Percentiles rank a stretch among this genome's conserved stretches.
phyloP scores from a whole-genome alignment of 2,113 vertebrate genomes.

The Alligator sinensis region DNA sequence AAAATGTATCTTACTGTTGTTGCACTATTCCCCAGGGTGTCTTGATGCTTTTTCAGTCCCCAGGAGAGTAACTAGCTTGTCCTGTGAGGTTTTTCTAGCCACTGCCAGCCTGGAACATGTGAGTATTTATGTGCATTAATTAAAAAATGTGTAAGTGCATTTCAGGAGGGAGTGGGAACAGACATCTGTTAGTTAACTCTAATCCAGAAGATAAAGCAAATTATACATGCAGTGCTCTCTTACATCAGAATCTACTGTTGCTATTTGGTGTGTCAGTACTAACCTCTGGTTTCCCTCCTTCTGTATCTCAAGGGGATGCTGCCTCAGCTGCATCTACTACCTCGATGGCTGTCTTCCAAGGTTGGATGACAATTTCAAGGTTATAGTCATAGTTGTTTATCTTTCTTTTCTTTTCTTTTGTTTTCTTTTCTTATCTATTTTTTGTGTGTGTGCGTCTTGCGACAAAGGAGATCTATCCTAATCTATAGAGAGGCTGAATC shows the following conservation, averaged over 20 bases:
- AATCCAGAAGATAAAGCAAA: conserved; percentile 25
- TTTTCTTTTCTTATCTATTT: conserved; percentile 16
- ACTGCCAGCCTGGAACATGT: not conserved
- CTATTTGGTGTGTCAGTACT: not conserved
- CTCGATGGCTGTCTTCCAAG: conserved; percentile 48
- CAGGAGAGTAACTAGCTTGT: not conserved
- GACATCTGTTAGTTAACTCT: not conserved
- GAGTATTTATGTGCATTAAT: not conserved
- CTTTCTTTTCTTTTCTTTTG: not conserved
- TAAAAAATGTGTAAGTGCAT: not conserved
- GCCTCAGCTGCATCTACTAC: conserved; percentile 12
- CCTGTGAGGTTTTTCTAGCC: not conserved
- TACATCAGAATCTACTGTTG: not conserved
- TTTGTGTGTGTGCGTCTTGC: not conserved
- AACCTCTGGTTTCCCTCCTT: conserved; percentile 49
- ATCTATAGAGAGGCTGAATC: conserved; percentile 51
- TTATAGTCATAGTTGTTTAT: not conserved
- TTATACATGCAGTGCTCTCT: not conserved
- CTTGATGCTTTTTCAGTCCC: not conserved
- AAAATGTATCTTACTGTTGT: not conserved
- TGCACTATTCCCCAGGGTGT: not conserved
- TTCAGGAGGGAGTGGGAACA: not conserved
- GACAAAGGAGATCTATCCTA: conserved; percentile 56
- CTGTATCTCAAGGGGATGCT: conserved; percentile 59
- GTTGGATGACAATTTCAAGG: conserved; percentile 58